Percentiles rank a stretch among this genome's conserved stretches.
phyloP scores from a whole-genome alignment of 1,140 invertebrate species.

The Micrasema minimum region DNA sequence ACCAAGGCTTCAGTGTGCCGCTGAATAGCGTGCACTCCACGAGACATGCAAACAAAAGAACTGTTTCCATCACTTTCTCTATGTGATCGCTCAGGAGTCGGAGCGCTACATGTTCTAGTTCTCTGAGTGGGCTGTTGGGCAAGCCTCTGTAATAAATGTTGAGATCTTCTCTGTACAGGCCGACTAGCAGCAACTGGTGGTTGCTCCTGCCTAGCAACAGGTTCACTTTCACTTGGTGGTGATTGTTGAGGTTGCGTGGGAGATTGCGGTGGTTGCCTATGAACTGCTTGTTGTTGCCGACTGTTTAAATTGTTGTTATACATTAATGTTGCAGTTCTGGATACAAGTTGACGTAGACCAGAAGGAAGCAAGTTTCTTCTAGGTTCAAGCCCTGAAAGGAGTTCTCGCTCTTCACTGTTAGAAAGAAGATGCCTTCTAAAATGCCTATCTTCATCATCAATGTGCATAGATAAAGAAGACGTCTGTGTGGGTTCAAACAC shows the following conservation, averaged over 20 bases:
- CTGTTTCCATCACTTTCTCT: slow-evolving; percentile 2
- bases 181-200: background rate
- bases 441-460: slow-evolving; percentile 29
- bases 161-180: slow-evolving; percentile 1
- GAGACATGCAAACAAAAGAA: slow-evolving; percentile 60
- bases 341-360: background rate
- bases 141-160: slow-evolving; percentile 4
- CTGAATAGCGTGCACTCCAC: slow-evolving; percentile 59
- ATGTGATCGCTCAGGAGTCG: slow-evolving; percentile 1
- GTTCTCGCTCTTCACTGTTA: slow-evolving; percentile 14
- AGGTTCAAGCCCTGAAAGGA: background rate
- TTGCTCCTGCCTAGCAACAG: background rate
- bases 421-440: slow-evolving; percentile 7
- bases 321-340: background rate
- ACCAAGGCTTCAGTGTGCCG: slow-evolving; percentile 60
- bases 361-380: slow-evolving; percentile 3
- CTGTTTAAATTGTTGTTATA: slow-evolving; percentile 19
- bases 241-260: background rate
- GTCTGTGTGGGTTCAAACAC: slow-evolving; percentile 25
- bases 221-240: background rate
- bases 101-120: slow-evolving; percentile 22
- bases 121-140: slow-evolving; percentile 15
- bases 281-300: slow-evolving; percentile 2
- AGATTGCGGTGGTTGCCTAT: slow-evolving; percentile 6
- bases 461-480: slow-evolving; percentile 27